Percentiles rank a stretch among this genome's conserved stretches.
phyloP scores from a whole-genome alignment of 1,140 invertebrate species.

The Camponotus pennsylvanicus region DNA sequence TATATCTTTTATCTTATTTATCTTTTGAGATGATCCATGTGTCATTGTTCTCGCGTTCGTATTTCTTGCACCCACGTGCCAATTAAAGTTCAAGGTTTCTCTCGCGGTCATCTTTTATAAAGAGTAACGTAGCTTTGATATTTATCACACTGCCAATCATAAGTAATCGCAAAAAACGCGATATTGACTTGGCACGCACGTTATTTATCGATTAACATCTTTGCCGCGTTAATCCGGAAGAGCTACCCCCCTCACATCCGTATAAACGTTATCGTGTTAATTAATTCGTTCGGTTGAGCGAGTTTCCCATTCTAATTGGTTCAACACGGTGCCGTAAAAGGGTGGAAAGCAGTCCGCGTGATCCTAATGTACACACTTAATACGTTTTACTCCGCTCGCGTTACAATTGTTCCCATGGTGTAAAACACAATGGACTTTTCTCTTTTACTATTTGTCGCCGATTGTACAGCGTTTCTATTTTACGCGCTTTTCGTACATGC shows the following conservation, averaged over 20 bases:
- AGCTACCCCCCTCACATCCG: background rate
- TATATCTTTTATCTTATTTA: conserved; percentile 8
- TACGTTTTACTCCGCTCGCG: background rate
- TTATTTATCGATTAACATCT: conserved; percentile 46
- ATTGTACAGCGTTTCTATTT: background rate
- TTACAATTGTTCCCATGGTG: conserved; percentile 19
- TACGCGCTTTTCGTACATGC: background rate
- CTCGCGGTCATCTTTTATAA: conserved; percentile 3
- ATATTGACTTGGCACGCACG: background rate
- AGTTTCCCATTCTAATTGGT: conserved; percentile 73
- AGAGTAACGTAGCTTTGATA: conserved; percentile 45
- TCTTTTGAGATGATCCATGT: background rate
- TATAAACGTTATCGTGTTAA: conserved; percentile 57
- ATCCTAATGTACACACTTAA: background rate
- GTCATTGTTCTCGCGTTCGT: conserved; percentile 39
- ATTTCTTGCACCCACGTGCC: background rate
- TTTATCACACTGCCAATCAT: conserved; percentile 15
- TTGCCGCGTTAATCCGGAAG: background rate
- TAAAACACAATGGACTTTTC: conserved; percentile 52
- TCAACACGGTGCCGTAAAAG: conserved; percentile 65
- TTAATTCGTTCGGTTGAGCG: conserved; percentile 70
- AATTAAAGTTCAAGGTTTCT: conserved; percentile 23
- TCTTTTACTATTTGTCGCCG: conserved; percentile 45
- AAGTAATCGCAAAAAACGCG: conserved; percentile 36
- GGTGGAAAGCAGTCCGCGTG: conserved; percentile 53